A percentile compares a stretch with the other conserved stretches of the same genome.
These are phyloP conservation scores for Micromys minutus DNA, from an alignment of 2,113 vertebrate genomes.

Conservation along the genomic window DNA sequence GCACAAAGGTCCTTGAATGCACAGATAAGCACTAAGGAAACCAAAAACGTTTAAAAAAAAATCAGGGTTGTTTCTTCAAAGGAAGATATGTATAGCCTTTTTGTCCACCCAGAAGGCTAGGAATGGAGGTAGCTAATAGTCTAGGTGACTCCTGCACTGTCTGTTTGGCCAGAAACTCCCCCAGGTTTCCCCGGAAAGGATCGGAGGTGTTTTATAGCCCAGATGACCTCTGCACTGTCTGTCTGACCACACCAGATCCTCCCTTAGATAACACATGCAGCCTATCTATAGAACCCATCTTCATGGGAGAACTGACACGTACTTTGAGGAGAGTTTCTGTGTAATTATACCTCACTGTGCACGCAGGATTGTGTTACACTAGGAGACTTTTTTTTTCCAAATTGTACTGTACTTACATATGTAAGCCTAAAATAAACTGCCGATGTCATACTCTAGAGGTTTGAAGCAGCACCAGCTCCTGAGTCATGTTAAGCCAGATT, in stretches of 20 bases:
- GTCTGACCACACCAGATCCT: too few species aligned
- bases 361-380: neutral
- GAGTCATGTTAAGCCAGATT: neutral
- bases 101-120: neutral
- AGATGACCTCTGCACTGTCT: neutral
- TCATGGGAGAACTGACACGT: neutral
- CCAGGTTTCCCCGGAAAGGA: neutral
- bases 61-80: neutral
- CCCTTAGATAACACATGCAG: neutral
- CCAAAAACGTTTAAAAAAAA: neutral
- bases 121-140: neutral
- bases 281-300: neutral
- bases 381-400: neutral
- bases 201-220: neutral
- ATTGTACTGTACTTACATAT: neutral
- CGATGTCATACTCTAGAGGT: neutral
- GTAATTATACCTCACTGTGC: neutral
- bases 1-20: neutral
- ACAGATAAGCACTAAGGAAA: neutral
- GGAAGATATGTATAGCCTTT: neutral
- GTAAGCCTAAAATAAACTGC: neutral
- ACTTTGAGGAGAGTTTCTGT: neutral
- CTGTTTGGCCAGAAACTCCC: neutral
- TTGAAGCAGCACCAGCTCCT: neutral
- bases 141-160: neutral